Evolutionary conservation across 2,797 vertebrate genomes (phyloP).

Genomic region (Spinibarbus caldwelli): DNA sequence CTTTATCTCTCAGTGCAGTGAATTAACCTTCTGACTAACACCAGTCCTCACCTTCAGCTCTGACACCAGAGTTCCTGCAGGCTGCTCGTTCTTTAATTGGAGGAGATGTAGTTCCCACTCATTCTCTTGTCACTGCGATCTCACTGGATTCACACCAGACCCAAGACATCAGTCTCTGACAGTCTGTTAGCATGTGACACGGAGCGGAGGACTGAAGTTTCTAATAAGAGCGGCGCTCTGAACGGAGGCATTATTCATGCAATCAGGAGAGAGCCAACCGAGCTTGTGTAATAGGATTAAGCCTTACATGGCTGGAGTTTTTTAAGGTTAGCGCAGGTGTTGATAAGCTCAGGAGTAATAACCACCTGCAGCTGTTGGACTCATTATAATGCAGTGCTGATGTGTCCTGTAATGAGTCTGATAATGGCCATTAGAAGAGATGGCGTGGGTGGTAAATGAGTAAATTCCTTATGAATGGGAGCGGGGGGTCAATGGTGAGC

Average conservation of each 20-base stretch:
- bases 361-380: conserved; percentile 28
- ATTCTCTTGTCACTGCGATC: neutral
- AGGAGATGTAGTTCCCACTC: conserved; percentile 6
- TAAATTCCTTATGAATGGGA: neutral
- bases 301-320: conserved; percentile 30
- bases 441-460: conserved; percentile 23
- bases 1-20: conserved; percentile 3
- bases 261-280: conserved; percentile 45
- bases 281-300: conserved; percentile 51
- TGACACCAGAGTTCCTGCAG: neutral
- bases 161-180: neutral
- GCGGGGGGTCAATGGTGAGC: neutral
- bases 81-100: conserved; percentile 41
- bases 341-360: neutral
- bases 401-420: conserved; percentile 44
- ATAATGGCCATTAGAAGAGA: conserved; percentile 41
- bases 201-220: too few relatives aligned
- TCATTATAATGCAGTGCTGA: conserved; percentile 21
- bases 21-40: conserved; percentile 10
- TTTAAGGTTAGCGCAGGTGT: conserved; percentile 57
- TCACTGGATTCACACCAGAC: conserved; percentile 4
- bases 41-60: conserved; percentile 24
- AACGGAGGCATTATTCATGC: conserved; percentile 49
- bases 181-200: conserved; percentile 1
- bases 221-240: conserved; percentile 41